Conservation (phyloP, 1,140 invertebrate species). For the Lordiphosa mommai region DNA sequence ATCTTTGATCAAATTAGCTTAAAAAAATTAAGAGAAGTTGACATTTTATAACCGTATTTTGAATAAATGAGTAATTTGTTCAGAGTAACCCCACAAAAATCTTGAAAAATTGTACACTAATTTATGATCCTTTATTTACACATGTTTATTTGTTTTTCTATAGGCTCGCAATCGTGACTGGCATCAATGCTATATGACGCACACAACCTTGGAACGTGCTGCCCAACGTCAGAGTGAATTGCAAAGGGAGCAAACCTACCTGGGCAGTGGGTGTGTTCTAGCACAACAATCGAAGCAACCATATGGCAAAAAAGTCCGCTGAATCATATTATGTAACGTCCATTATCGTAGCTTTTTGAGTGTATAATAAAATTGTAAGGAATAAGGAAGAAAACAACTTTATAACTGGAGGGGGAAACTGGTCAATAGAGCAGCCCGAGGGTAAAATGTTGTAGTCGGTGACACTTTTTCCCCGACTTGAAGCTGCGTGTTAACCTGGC, state of each 20-base stretch:
- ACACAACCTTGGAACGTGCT: constrained; percentile 23
- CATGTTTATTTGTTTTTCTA: neutral
- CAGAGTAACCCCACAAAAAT: too few relatives aligned
- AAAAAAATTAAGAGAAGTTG: too few relatives aligned
- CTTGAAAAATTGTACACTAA: too few relatives aligned
- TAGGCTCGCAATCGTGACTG: constrained; percentile 39
- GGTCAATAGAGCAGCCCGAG: too few relatives aligned
- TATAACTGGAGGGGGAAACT: too few relatives aligned
- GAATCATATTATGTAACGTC: neutral
- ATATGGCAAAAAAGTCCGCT: constrained; percentile 35
- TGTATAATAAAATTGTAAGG: neutral
- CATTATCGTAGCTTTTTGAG: too few relatives aligned
- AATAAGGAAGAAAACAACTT: constrained; percentile 48
- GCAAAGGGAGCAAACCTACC: constrained; percentile 20
- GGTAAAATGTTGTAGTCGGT: too few relatives aligned
- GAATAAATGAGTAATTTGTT: too few relatives aligned
- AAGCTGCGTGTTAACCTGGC: constrained; percentile 1
- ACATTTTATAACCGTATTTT: too few relatives aligned
- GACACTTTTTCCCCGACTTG: constrained; percentile 1
- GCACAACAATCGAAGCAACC: constrained; percentile 30
- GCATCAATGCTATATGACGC: constrained; percentile 35
- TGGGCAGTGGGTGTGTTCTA: constrained; percentile 43
- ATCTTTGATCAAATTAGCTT: too few relatives aligned
- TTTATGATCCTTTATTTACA: too few relatives aligned
- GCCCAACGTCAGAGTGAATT: neutral